Base-by-base conservation (phyloP, 2,797 vertebrate species). In the Staurois parvus region DNA sequence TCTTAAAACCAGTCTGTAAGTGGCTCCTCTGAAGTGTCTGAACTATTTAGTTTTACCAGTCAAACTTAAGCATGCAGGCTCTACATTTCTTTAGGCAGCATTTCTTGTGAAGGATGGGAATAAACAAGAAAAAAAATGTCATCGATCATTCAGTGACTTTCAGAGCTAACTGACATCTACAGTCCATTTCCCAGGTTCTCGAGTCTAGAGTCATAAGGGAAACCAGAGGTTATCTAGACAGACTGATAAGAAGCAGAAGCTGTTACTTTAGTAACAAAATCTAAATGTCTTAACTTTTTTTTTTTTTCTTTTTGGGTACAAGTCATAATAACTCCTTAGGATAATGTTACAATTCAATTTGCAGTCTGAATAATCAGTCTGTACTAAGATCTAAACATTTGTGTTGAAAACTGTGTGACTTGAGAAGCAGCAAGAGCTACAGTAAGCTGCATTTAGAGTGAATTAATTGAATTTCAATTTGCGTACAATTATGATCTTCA, bases 241-340 rank as follows among this genome's bases (percentile, higher is more conserved):
- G 86, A 45, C 72, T 89, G 90, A 88, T 90, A 91, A 89, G 80
- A 83, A 89, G 85, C 79, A 88, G 88, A 83, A 91, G 82, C 68
- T 90, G 88, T 89, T 84, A 86, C 81, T 90, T 88, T 85, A 87
- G 64, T 85, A 87, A 89, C 89, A 88, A 90, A 92, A 86, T 29
- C 48, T 21, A 85, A 89, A 89, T 90, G 6, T 37, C 37, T 37
- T 37, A 37, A 37, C 37, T 37, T 37, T 37, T 37, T 37, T 37
- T 37, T 37, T 90, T 77, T 89, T 76, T 69, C 24, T 64, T 78
- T 85, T 76, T 83, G 2, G 30, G 75, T 87, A 6, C 42, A 80
- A 76, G 84, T 75, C 26, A 72, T 90, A 89, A 83, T 88, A 86
- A 86, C 88, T 66, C 66, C 90, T 88, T 86, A 83, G 85, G 64